A percentile compares a stretch with the other conserved stretches of the same genome.
These are phyloP conservation scores for Scrobipalpa atriplicella DNA, from an alignment of 2,888 invertebrate genomes.

Conservation along the genomic window DNA sequence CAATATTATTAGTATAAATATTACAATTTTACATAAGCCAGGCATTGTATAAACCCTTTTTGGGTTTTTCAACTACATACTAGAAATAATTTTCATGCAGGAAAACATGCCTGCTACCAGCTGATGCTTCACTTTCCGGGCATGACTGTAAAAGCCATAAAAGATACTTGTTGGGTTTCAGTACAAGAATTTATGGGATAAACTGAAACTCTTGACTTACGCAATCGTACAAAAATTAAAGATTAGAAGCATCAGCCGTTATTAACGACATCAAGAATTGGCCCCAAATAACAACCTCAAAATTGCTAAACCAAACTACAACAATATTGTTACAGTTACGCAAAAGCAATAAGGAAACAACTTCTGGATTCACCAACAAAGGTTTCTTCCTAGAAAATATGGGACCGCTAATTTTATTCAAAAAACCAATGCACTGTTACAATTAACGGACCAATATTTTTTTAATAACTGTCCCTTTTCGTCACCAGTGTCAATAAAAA, in stretches of 20 bases:
- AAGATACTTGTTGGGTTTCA: too few relatives aligned
- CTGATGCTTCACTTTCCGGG: background rate
- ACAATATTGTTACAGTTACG: background rate
- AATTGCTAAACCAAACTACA: too few relatives aligned
- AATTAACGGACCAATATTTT: constrained; percentile 63
- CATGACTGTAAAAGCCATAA: background rate
- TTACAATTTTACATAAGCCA: too few relatives aligned
- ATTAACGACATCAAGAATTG: background rate
- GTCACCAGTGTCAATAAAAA: constrained; percentile 40
- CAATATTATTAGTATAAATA: too few relatives aligned
- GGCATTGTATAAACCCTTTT: too few relatives aligned
- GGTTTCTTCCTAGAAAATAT: constrained; percentile 22
- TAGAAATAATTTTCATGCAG: too few relatives aligned
- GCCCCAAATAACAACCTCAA: background rate
- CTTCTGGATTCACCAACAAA: constrained; percentile 17
- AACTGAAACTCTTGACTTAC: too few relatives aligned
- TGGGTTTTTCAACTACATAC: too few relatives aligned
- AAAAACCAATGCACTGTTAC: constrained; percentile 54
- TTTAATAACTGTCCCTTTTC: constrained; percentile 37
- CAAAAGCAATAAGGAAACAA: constrained; percentile 19
- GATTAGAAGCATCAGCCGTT: background rate
- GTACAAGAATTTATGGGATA: constrained; percentile 4
- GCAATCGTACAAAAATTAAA: too few relatives aligned
- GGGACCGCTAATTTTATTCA: constrained; percentile 32
- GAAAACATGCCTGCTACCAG: background rate